These are phyloP conservation scores for Herpailurus yagouaroundi DNA, from an alignment of 2,113 vertebrate species.

Conservation along the genomic window DNA sequence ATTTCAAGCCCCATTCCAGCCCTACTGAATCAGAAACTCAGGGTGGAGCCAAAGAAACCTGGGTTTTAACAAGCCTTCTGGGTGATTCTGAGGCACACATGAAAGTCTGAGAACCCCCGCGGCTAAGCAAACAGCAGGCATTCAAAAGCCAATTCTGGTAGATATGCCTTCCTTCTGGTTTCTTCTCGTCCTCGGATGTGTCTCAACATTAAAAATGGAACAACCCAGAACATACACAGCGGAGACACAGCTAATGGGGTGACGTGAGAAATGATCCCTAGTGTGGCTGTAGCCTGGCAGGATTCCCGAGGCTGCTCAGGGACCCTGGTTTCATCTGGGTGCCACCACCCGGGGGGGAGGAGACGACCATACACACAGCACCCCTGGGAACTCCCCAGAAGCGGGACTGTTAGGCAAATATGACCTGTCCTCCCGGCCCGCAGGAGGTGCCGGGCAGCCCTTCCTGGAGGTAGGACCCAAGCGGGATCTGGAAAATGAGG, in stretches of 20 bases:
- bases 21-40: not conserved
- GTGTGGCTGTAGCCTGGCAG: not conserved
- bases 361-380: not conserved
- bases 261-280: not conserved
- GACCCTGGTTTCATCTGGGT: not conserved
- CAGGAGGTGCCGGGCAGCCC: not conserved
- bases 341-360: not conserved
- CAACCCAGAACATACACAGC: not conserved
- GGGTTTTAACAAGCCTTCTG: not conserved
- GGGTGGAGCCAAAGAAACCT: not conserved
- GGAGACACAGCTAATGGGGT: not conserved
- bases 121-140: not conserved
- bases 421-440: not conserved
- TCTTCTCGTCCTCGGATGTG: not conserved
- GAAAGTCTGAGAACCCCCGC: not conserved
- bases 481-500: fast-evolving
- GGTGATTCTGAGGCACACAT: not conserved
- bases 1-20: not conserved
- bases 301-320: not conserved
- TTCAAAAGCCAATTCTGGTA: not conserved
- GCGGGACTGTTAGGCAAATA: not conserved
- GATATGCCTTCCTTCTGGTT: not conserved
- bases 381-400: not conserved
- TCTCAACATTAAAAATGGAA: not conserved
- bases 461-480: not conserved